These are phyloP conservation scores for Galerucella pusilla DNA, from an alignment of 2,888 invertebrate genomes.

Conservation along the genomic window DNA sequence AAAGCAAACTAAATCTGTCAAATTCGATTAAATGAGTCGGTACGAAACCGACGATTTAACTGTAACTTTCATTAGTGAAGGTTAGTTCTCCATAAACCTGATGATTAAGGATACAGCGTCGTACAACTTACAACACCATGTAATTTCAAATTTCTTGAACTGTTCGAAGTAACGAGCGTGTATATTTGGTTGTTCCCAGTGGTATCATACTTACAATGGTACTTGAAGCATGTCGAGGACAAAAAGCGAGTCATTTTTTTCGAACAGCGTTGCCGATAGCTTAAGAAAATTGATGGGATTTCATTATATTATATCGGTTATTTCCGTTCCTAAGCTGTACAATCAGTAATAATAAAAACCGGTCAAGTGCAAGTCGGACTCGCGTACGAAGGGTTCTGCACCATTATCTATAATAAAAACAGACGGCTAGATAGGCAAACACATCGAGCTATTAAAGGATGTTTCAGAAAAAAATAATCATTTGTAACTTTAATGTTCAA, in stretches of 20 bases:
- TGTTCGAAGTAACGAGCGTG: slow-evolving; percentile 34
- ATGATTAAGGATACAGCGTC: slow-evolving; percentile 35
- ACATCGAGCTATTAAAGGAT: too few species aligned
- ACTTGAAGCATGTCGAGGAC: slow-evolving; percentile 36
- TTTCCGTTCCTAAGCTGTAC: too few species aligned
- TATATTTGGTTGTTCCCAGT: slow-evolving; percentile 43
- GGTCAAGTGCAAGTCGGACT: too few species aligned
- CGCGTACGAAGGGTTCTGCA: too few species aligned
- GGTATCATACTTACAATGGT: slow-evolving; percentile 39
- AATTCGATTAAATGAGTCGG: slow-evolving; percentile 3
- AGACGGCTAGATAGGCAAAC: too few species aligned
- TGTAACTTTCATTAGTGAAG: slow-evolving; percentile 29
- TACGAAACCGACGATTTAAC: slow-evolving; percentile 22
- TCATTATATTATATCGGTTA: too few species aligned
- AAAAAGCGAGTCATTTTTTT: slow-evolving; percentile 19
- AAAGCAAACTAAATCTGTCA: slow-evolving; percentile 1
- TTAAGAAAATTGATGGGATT: neutral
- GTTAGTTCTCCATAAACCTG: slow-evolving; percentile 22
- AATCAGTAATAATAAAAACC: too few species aligned
- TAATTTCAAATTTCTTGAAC: slow-evolving; percentile 38
- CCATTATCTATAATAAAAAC: too few species aligned
- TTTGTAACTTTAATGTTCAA: too few species aligned
- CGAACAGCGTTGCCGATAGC: slow-evolving; percentile 18
- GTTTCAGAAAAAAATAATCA: too few species aligned
- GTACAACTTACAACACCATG: slow-evolving; percentile 38